These are phyloP conservation scores for Petrophora chlorosata DNA, from an alignment of 2,888 invertebrate species.

Conservation along the genomic window DNA sequence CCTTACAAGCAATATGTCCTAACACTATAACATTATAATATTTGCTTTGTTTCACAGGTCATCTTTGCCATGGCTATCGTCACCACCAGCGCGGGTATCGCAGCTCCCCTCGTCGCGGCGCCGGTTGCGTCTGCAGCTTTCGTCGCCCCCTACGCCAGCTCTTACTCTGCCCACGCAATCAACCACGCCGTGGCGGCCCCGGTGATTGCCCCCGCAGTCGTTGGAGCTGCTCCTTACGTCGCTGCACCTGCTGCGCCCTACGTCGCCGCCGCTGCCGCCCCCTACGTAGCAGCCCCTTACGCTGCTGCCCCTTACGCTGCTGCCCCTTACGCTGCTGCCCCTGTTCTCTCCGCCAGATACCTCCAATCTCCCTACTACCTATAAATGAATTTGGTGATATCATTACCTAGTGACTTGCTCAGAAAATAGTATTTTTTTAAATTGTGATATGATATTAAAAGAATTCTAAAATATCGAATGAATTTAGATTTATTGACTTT, in stretches of 20 bases:
- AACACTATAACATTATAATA: neutral
- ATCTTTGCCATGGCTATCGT: conserved; percentile 67
- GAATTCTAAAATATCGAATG: conserved; percentile 11
- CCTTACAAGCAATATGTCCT: neutral
- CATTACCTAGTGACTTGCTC: conserved; percentile 80
- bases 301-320: conserved; percentile 44
- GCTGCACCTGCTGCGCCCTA: conserved; percentile 85
- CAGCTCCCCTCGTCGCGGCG: conserved; percentile 71
- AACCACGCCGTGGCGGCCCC: conserved; percentile 90
- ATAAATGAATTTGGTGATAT: conserved; percentile 74
- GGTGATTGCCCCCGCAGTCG: conserved; percentile 65
- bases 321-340: conserved; percentile 38
- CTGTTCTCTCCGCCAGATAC: conserved; percentile 53
- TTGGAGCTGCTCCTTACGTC: conserved; percentile 75
- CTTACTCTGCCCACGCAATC: conserved; percentile 89
- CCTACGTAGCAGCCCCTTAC: conserved; percentile 41
- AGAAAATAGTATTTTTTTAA: conserved; percentile 39
- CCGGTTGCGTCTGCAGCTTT: conserved; percentile 86
- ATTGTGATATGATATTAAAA: conserved; percentile 35
- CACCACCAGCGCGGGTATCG: conserved; percentile 60
- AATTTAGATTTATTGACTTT: neutral
- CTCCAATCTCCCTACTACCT: conserved; percentile 64
- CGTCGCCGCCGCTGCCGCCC: conserved; percentile 52
- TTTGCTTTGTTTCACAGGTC: conserved; percentile 54
- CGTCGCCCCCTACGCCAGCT: conserved; percentile 89